Evolutionary conservation across 1,140 invertebrate species (phyloP), one percentile per base, ranked within the genome.

Genomic region (Lanistes nyassanus): DNA sequence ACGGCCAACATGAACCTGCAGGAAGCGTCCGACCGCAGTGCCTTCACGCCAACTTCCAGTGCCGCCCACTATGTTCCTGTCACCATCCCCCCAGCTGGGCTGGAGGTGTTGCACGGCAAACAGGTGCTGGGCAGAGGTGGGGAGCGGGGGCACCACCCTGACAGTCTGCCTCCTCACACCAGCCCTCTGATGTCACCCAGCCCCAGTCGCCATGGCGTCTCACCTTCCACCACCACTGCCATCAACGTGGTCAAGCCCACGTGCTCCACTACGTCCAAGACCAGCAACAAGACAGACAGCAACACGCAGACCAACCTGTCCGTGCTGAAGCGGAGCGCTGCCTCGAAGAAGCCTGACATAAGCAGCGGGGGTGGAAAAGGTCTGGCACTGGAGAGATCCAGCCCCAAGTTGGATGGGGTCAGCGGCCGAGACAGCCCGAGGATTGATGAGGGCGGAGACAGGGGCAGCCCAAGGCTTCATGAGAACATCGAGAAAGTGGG

Each of bases 191-290:
- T 76, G 66, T 77, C 71, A 55, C 80, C 80, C 26, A 81, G 74
- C 58, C 47, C 76, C 4, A 69, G 74, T 29, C 74, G 76, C 4
- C 74, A 80, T 64, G 70, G 70, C 21, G 34, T 58, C 26, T 62
- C 53, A 3, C 58, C 71, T 23, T 58, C 42, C 21, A 71, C 79
- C 36, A 83, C 85, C 56, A 82, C 84, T 55, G 82, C 84, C 26
- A 82, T 87, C 21, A 87, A 87, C 76, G 80, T 87, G 42, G 85
- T 87, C 13, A 87, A 87, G 75, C 85, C 85, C 36, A 85, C 83
- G 31, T 83, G 84, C 79, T 82, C 83, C 23, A 75, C 79, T 51
- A 71, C 76, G 31, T 76, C 77, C 2, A n/a, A 58, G 16, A 73
- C 34, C 34, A 77, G 74, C 81, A 29, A 77, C 74, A 86, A 85